phyloP scores from a whole-genome alignment of 2,113 vertebrate species.

The Monopterus albus region DNA sequence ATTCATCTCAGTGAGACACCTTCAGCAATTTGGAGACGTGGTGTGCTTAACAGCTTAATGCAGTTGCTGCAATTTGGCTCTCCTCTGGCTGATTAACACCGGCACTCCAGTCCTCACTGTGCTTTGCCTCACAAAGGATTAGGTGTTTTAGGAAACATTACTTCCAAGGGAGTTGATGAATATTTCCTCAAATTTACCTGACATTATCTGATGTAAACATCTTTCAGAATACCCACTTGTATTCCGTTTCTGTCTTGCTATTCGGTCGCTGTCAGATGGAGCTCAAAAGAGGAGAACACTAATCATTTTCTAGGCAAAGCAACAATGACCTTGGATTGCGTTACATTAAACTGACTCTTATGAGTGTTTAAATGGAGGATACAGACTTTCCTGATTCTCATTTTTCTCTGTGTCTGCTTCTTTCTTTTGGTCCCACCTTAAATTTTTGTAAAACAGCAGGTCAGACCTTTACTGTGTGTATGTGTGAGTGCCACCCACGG shows the following conservation, averaged over 20 bases:
- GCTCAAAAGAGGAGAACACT: slow-evolving; percentile 9
- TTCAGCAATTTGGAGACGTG: slow-evolving; percentile 79
- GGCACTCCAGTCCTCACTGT: slow-evolving; percentile 56
- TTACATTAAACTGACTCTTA: slow-evolving; percentile 7
- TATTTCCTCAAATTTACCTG: slow-evolving; percentile 58
- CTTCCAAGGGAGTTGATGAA: slow-evolving; percentile 64
- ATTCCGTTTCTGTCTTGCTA: slow-evolving; percentile 38
- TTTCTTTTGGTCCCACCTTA: slow-evolving; percentile 30
- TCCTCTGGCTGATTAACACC: slow-evolving; percentile 80
- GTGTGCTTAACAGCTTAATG: slow-evolving; percentile 81
- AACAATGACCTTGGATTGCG: slow-evolving; percentile 44
- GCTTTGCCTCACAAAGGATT: slow-evolving; percentile 65
- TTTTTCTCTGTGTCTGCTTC: slow-evolving; percentile 34
- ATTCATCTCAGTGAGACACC: slow-evolving; percentile 75
- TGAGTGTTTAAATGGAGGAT: slow-evolving; percentile 21
- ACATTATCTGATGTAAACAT: slow-evolving; percentile 57
- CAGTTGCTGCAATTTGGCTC: slow-evolving; percentile 79
- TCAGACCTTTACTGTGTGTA: slow-evolving; percentile 78
- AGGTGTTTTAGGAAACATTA: slow-evolving; percentile 68
- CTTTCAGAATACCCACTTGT: slow-evolving; percentile 35
- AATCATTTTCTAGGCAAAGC: neutral
- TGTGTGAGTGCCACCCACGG: slow-evolving; percentile 68
- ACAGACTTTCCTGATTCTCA: slow-evolving; percentile 5
- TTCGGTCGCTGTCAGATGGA: slow-evolving; percentile 28
- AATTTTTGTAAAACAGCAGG: slow-evolving; percentile 70